Percentiles rank a stretch among this genome's conserved stretches.
phyloP scores from a whole-genome alignment of 2,888 invertebrate species.

The Nephrotoma flavescens region DNA sequence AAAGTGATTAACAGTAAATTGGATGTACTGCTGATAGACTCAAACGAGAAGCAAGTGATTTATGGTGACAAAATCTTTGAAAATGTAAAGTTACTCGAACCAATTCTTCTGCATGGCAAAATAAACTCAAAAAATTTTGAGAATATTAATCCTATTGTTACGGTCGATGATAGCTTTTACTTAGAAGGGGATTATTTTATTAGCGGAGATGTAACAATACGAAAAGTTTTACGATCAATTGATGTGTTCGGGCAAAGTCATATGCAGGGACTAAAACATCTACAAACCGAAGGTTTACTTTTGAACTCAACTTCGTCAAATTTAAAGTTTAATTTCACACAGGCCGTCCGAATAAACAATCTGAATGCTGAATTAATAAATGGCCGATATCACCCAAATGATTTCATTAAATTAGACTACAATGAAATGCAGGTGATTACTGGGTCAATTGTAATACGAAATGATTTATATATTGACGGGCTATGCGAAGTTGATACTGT shows the following conservation, averaged over 20 bases:
- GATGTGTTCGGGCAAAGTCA: conserved; percentile 18
- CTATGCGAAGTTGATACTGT: conserved; percentile 28
- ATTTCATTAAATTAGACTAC: conserved; percentile 30
- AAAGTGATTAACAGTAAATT: conserved; percentile 30
- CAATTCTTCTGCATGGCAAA: conserved; percentile 30
- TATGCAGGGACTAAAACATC: background rate
- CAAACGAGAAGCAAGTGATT: conserved; percentile 30
- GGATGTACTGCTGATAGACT: conserved; percentile 31
- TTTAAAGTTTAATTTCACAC: conserved; percentile 5
- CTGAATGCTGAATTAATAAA: conserved; percentile 29
- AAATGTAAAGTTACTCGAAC: conserved; percentile 30
- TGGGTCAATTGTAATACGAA: conserved; percentile 34
- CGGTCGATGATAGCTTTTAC: conserved; percentile 29
- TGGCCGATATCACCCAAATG: conserved; percentile 30
- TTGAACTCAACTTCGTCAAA: conserved; percentile 11
- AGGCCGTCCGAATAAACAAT: conserved; percentile 22
- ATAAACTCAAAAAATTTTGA: conserved; percentile 26
- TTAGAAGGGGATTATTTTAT: conserved; percentile 32
- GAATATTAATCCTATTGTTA: conserved; percentile 32
- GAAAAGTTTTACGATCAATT: conserved; percentile 23
- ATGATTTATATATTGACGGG: conserved; percentile 31
- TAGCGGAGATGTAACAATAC: conserved; percentile 33
- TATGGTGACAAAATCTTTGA: conserved; percentile 32
- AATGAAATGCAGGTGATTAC: conserved; percentile 31
- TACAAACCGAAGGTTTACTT: conserved; percentile 16